Evolutionary conservation across 1,140 invertebrate genomes (phyloP), one percentile per base, ranked within the genome.

Genomic region (Rhynchophorus ferrugineus): DNA sequence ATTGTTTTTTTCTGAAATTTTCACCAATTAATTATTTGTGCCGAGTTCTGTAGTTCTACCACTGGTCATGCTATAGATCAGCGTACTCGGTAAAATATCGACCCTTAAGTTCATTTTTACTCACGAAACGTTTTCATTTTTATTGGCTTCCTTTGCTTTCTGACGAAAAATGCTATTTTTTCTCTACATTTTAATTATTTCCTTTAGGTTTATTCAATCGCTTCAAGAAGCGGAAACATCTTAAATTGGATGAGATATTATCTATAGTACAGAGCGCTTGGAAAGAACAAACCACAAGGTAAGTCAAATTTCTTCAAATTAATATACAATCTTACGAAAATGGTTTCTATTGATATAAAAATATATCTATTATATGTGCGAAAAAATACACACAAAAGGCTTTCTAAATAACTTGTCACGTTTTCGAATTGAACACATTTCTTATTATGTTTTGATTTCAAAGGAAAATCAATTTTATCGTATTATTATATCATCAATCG

Each of bases 21-120:
- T 14, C 17, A 5, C 37, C 13, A 13, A 6, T 38, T 38, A 38
- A 38, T 14, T 38, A 13, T 38, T 14, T 7, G 37, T 7, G 13
- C n/a, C n/a, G n/a, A n/a, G n/a, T n/a, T 44, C 29, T 29, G 5
- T 11, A 3, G 20, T 43, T 44, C 42, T 52, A 48, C 44, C 52
- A 47, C 52, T 54, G 52, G 3, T 8, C 39, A 47, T 16, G 19
- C 13, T 54, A 54, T 54, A 36, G 52, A 54, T 46, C 38, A 11
- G 20, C 41, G 6, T 41, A 33, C 44, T 35, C 41, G 14, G 52
- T 38, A 54, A 54, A 54, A 54, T 54, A 54, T 54, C 52, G 52
- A 54, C 44, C 52, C 37, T 42, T 33, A 47, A 54, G 36, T 42
- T 42, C 44, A 48, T 48, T 48, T 42, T 47, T 41, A 43, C n/a